phyloP scores from a whole-genome alignment of 2,113 vertebrate genomes.

The Chaetodon auriga region DNA sequence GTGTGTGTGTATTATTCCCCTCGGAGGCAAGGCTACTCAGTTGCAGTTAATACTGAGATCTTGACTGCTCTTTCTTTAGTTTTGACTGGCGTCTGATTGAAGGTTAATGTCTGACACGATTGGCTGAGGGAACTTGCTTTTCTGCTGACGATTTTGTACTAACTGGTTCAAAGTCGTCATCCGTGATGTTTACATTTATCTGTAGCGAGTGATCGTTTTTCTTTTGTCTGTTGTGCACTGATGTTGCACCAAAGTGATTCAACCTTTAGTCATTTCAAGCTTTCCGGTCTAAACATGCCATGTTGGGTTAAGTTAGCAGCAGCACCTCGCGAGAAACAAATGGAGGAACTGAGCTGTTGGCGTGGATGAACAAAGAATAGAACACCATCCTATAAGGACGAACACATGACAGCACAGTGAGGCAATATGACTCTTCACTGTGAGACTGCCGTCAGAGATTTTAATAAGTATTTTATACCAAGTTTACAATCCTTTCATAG shows the following conservation, averaged over 20 bases:
- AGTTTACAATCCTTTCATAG: background rate
- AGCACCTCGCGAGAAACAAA: background rate
- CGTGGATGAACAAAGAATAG: background rate
- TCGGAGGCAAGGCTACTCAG: conserved; percentile 21
- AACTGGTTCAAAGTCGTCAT: background rate
- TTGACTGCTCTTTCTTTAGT: conserved; percentile 37
- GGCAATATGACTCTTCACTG: background rate
- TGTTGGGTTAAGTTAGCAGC: background rate
- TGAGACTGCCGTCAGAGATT: background rate
- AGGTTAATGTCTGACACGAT: conserved; percentile 2
- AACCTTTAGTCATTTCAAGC: background rate
- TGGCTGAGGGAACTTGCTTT: background rate
- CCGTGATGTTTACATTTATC: background rate
- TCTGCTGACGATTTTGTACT: background rate
- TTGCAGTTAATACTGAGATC: conserved; percentile 40
- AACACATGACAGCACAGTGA: background rate
- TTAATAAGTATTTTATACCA: background rate
- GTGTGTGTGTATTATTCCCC: conserved; percentile 24
- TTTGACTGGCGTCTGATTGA: conserved; percentile 4
- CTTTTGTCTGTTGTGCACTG: background rate
- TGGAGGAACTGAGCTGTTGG: too few species aligned
- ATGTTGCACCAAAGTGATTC: background rate
- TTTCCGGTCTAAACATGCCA: background rate
- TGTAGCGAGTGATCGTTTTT: background rate
- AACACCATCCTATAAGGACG: background rate